These are phyloP conservation scores for Leptinotarsa lineolata DNA, from an alignment of 1,140 invertebrate genomes.

Conservation along the genomic window DNA sequence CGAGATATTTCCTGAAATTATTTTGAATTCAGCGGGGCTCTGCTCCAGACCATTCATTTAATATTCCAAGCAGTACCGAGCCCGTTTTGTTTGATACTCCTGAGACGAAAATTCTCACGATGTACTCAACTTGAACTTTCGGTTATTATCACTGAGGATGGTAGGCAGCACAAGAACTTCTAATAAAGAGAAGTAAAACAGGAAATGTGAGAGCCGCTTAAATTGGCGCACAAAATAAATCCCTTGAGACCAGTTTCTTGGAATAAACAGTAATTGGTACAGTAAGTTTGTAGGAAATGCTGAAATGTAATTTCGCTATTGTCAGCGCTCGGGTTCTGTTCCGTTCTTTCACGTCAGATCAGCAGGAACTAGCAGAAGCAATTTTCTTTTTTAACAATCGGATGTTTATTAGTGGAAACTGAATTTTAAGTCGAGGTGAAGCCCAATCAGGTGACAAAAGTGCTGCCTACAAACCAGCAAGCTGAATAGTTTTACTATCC, in stretches of 20 bases:
- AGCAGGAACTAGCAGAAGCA: background rate
- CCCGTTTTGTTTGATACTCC: background rate
- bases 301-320: slow-evolving; percentile 19
- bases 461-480: no score
- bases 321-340: background rate
- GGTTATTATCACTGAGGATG: background rate
- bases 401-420: no score
- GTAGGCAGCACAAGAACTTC: background rate
- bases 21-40: background rate
- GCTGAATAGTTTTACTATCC: no score
- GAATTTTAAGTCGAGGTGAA: no score
- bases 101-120: background rate
- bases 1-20: background rate
- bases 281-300: slow-evolving; percentile 13
- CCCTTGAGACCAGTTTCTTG: slow-evolving; percentile 11
- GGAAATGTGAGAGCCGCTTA: background rate
- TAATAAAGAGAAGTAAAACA: slow-evolving; percentile 12
- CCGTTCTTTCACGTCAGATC: background rate
- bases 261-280: slow-evolving; percentile 16
- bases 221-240: slow-evolving; percentile 12
- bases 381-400: no score
- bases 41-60: background rate
- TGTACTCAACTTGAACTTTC: background rate
- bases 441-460: no score
- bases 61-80: background rate